Base-by-base conservation (phyloP, 2,797 vertebrate species). In the Parambassis ranga region DNA sequence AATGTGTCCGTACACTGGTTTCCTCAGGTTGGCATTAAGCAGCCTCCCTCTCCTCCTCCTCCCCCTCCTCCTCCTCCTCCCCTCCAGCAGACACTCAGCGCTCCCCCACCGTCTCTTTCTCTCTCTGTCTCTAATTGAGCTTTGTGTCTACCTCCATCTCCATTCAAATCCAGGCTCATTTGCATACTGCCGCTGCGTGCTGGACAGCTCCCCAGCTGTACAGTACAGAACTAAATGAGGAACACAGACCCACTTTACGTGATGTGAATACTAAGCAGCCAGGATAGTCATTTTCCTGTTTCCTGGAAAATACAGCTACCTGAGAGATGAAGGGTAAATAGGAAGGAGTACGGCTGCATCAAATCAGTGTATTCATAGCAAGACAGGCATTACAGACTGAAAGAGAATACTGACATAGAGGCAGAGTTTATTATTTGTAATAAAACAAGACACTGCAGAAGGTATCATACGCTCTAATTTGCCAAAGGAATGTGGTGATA, bases 171-270 rank as follows among this genome's bases (percentile, higher is more conserved):
- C 78, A 60, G 82, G 77, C 87, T 93, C 87, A 95, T 95, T 95
- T 95, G 89, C 94, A 95, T 95, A 88, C 47, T 71, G 71, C 81
- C 50, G 71, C 73, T 55, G 90, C 77, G 80, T 82, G 85, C 90
- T 89, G 91, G 92, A 89, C 92, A 85, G 75, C 90, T 94, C 93
- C 93, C 91, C 90, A 94, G 92, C 94, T 93, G 92, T 94, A 94
- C 88, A 92, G 79, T 87, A 84, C 63, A 70, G 87, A 86, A 87
- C 91, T 94, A 92, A 94, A 93, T 93, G 92, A 92, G 83, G 91
- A 94, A 94, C 88, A 93, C 88, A 95, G 91, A 92, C 92, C 92
- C 93, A 94, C 92, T 95, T 96, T 95, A 91, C 91, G 94, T 94
- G 93, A 92, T 75, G 87, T 90, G 93, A 94, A 95, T 95, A 93